phyloP scores from a whole-genome alignment of 2,888 invertebrate genomes.

The Reticulitermes lucifugus region DNA sequence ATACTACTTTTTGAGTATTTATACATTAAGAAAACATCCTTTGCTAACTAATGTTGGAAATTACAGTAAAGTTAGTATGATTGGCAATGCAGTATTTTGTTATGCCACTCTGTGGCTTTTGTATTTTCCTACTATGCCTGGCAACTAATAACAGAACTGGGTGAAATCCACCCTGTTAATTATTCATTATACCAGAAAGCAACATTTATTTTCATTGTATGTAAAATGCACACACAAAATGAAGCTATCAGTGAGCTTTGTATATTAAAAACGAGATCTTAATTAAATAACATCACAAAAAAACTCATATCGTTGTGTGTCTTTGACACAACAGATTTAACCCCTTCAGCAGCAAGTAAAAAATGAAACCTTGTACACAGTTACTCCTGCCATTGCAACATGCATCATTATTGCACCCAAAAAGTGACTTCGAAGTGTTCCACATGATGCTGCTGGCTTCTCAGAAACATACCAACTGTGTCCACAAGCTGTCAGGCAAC shows the following conservation, averaged over 20 bases:
- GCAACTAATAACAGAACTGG: neutral
- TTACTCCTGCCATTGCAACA: no score
- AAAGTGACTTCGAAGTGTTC: no score
- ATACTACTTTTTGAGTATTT: neutral
- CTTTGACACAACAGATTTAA: no score
- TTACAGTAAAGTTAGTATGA: neutral
- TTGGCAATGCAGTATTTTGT: neutral
- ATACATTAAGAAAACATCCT: neutral
- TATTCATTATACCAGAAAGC: neutral
- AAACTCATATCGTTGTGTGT: neutral
- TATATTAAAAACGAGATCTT: conserved; percentile 21
- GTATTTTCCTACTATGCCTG: neutral
- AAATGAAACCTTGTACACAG: no score
- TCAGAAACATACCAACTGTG: no score
- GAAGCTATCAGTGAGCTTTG: neutral
- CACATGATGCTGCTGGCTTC: no score
- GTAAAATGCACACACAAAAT: conserved; percentile 31
- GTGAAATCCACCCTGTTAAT: neutral
- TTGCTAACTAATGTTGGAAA: neutral
- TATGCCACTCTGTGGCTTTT: neutral
- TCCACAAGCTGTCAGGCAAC: no score
- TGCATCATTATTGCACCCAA: no score
- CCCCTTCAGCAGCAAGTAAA: no score
- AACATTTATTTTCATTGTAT: neutral
- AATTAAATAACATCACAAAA: conserved; percentile 21